These are phyloP conservation scores for Acropternis orthonyx DNA, from an alignment of 2,797 vertebrate species.

Conservation along the genomic window DNA sequence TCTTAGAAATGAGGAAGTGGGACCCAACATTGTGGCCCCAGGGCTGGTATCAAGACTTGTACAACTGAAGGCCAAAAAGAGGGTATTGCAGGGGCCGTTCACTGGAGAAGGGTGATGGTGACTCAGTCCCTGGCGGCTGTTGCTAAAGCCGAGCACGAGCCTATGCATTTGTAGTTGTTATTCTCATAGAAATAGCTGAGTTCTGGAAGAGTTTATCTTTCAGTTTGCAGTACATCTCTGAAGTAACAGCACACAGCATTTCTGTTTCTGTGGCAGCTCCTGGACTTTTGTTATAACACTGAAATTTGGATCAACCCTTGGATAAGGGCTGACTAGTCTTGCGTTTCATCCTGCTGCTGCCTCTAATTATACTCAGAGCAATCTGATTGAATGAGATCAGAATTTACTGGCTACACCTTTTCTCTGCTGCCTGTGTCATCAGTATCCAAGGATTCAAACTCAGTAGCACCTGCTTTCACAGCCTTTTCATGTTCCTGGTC, in stretches of 20 bases:
- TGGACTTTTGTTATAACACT: not conserved
- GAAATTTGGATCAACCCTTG: not conserved
- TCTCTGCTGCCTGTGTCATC: not conserved
- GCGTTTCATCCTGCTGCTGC: not conserved
- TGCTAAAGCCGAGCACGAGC: not conserved
- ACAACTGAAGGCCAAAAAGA: not conserved
- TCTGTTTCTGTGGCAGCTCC: not conserved
- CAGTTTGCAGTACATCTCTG: not conserved
- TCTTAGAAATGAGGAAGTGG: not conserved
- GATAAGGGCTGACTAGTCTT: not conserved
- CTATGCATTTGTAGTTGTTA: not conserved
- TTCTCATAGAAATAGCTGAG: not conserved
- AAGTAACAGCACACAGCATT: not conserved
- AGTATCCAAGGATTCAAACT: not conserved
- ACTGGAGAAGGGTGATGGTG: not conserved
- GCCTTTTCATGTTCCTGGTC: not conserved
- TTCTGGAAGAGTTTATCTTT: not conserved
- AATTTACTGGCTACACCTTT: not conserved
- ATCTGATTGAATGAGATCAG: not conserved
- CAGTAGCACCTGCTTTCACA: not conserved
- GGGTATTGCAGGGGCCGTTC: not conserved
- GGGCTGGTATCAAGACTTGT: not conserved
- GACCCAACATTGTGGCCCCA: not conserved
- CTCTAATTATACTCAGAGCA: not conserved
- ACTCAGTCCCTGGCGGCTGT: not conserved